Conservation (phyloP, 2,797 vertebrate genomes). For the Crenuchus spilurus region DNA sequence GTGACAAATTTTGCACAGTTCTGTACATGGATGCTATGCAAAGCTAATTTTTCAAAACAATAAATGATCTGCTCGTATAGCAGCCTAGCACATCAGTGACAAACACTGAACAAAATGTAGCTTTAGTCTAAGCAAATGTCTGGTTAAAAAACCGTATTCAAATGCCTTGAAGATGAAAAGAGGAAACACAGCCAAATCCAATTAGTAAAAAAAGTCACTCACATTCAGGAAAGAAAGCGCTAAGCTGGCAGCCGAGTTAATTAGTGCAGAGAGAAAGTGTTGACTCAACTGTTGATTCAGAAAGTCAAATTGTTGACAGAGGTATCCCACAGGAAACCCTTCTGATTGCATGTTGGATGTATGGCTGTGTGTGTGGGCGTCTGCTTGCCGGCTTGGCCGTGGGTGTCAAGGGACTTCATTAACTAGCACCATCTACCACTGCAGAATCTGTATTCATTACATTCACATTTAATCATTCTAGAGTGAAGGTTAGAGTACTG, state of each 20-base stretch:
- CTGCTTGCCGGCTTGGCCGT: constrained; percentile 21
- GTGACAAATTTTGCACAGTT: too few relatives aligned
- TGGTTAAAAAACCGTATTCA: too few relatives aligned
- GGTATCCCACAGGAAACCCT: constrained; percentile 50
- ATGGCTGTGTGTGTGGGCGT: constrained; percentile 26
- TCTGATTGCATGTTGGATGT: constrained; percentile 4
- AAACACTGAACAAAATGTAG: background rate
- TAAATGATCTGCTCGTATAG: too few relatives aligned
- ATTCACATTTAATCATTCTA: background rate
- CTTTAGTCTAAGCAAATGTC: background rate
- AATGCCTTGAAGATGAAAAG: background rate
- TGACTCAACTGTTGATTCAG: constrained; percentile 32
- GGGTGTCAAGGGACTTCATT: constrained; percentile 57
- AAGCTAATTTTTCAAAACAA: too few relatives aligned
- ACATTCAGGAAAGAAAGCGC: constrained; percentile 25
- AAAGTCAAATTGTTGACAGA: constrained; percentile 39
- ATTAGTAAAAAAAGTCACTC: constrained; percentile 15
- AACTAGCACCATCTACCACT: constrained; percentile 46
- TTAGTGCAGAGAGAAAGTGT: constrained; percentile 44
- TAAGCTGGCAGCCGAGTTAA: constrained; percentile 34
- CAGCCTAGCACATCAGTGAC: too few relatives aligned
- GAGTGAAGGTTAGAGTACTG: background rate
- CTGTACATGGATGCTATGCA: too few relatives aligned
- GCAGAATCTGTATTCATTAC: background rate
- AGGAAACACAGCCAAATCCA: background rate